Conservation (phyloP, 2,888 invertebrate genomes). For the Lypha dubia region DNA sequence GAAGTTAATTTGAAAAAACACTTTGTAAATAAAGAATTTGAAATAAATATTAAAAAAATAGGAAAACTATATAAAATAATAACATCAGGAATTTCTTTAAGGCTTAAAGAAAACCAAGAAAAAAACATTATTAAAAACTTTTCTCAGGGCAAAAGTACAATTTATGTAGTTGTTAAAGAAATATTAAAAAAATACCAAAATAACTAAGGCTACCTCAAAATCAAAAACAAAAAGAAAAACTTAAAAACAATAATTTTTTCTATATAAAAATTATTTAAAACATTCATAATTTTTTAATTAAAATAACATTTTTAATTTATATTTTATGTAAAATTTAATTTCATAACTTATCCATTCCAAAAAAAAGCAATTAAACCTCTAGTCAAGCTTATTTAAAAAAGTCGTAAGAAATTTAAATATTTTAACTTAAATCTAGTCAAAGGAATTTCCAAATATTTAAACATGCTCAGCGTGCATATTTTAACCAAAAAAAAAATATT, state of each 20-base stretch:
- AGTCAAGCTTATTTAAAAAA: conserved; percentile 33
- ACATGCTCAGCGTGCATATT: conserved; percentile 27
- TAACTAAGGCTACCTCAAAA: conserved; percentile 74
- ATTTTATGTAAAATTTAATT: conserved; percentile 22
- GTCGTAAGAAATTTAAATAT: conserved; percentile 2
- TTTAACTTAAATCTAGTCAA: conserved; percentile 61
- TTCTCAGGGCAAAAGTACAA: conserved; percentile 84
- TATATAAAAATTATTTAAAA: conserved; percentile 43
- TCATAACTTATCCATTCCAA: conserved; percentile 61
- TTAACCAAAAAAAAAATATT: not conserved
- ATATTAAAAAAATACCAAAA: conserved; percentile 61
- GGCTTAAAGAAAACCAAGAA: conserved; percentile 65
- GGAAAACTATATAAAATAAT: conserved; percentile 50
- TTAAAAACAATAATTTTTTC: conserved; percentile 65
- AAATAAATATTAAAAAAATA: conserved; percentile 35
- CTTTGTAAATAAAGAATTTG: conserved; percentile 61
- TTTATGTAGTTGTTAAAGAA: conserved; percentile 75
- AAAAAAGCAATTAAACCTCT: conserved; percentile 1
- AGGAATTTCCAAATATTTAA: not conserved
- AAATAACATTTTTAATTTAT: conserved; percentile 11
- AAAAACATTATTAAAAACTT: conserved; percentile 75
- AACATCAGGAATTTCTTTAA: conserved; percentile 70
- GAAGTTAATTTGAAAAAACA: conserved; percentile 27
- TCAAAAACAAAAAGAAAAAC: conserved; percentile 68
- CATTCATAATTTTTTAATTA: conserved; percentile 1